A percentile compares a stretch with the other conserved stretches of the same genome.
Conservation (phyloP, 1,140 invertebrate species). For the Drosophila nigrodunni region DNA sequence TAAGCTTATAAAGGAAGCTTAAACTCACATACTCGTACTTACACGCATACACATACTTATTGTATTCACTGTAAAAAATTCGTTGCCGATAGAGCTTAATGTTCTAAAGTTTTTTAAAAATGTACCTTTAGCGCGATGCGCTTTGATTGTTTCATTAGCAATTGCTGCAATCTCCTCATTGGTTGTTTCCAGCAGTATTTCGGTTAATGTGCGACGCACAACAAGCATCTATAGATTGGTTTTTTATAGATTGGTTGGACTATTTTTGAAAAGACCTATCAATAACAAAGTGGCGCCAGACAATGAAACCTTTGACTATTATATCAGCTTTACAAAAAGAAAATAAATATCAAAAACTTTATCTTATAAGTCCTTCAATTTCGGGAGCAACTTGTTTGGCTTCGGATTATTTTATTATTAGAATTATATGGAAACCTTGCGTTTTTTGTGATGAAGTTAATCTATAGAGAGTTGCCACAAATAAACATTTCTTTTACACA, state of each 20-base stretch:
- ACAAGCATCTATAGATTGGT: constrained; percentile 91
- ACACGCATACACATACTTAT: constrained; percentile 21
- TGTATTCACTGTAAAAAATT: constrained; percentile 41
- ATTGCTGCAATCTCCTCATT: constrained; percentile 93
- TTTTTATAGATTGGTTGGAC: constrained; percentile 56
- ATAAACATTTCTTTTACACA: no score
- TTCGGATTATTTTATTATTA: no score
- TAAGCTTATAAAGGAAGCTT: neutral
- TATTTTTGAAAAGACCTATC: constrained; percentile 27
- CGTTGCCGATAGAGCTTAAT: constrained; percentile 35
- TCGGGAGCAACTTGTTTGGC: no score
- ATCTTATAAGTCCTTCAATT: no score
- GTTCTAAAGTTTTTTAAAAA: constrained; percentile 42
- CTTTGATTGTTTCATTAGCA: constrained; percentile 88
- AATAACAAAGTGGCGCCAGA: constrained; percentile 50
- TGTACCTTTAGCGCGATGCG: constrained; percentile 82
- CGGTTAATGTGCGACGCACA: constrained; percentile 94
- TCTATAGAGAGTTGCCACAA: no score
- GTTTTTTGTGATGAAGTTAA: no score
- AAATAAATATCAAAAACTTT: no score
- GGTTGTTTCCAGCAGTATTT: constrained; percentile 97
- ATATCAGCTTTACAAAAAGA: no score
- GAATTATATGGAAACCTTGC: no score
- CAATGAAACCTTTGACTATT: constrained; percentile 49
- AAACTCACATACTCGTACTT: constrained; percentile 15